phyloP scores from a whole-genome alignment of 2,797 vertebrate species.

The Clarias fuscus region DNA sequence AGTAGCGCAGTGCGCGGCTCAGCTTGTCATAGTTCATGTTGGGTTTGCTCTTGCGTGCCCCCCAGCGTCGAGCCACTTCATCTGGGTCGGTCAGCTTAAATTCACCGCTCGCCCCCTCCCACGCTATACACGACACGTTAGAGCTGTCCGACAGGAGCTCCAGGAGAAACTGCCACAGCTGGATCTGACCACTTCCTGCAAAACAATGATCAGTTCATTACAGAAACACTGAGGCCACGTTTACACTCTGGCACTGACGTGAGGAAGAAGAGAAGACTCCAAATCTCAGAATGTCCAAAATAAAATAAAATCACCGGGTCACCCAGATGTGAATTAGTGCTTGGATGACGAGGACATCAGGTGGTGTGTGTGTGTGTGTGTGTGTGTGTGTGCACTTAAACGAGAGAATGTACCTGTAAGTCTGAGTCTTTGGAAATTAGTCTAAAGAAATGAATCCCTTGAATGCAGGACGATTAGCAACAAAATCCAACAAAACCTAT shows the following conservation, averaged over 20 bases:
- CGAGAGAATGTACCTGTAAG: not conserved
- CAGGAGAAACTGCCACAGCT: slow-evolving; percentile 96
- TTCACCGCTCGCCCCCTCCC: slow-evolving; percentile 96
- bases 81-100: slow-evolving; percentile 97
- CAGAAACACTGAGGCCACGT: not conserved
- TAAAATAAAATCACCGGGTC: not conserved
- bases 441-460: not conserved
- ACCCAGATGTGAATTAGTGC: not conserved
- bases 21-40: slow-evolving; percentile 99
- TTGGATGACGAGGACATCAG: not conserved
- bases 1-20: slow-evolving; percentile 95
- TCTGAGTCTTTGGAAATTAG: not conserved
- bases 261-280: not conserved
- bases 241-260: not conserved
- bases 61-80: slow-evolving; percentile 96
- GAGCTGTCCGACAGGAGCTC: slow-evolving; percentile 92
- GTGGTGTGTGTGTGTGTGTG: not conserved
- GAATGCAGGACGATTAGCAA: not conserved
- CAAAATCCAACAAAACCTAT: not conserved
- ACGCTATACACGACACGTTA: slow-evolving; percentile 93
- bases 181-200: slow-evolving; percentile 96
- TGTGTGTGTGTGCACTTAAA: no score
- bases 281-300: not conserved
- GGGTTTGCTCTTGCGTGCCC: slow-evolving; percentile 96
- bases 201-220: slow-evolving; percentile 25